phyloP scores from a whole-genome alignment of 2,888 invertebrate species.

The Asteroscopus sphinx region DNA sequence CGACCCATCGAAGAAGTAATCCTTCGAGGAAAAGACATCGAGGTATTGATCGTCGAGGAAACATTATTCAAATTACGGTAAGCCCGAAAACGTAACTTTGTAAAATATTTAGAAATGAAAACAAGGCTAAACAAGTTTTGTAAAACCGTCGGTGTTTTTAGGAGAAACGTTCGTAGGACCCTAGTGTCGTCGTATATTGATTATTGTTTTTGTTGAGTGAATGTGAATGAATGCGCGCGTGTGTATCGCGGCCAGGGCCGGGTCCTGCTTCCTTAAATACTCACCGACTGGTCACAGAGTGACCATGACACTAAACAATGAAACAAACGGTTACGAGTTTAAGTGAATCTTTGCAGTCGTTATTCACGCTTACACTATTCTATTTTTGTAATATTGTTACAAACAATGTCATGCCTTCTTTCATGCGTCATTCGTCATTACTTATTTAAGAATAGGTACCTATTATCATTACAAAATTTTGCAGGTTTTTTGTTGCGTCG shows the following conservation, averaged over 20 bases:
- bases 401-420: slow-evolving; percentile 5
- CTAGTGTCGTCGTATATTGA: slow-evolving; percentile 23
- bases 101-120: no score
- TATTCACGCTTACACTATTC: slow-evolving; percentile 19
- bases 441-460: not conserved
- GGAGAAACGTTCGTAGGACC: not conserved
- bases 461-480: not conserved
- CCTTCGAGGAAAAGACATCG: no score
- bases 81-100: no score
- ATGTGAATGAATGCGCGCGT: slow-evolving; percentile 61
- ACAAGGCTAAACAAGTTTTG: no score
- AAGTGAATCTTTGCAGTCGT: slow-evolving; percentile 36
- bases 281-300: slow-evolving; percentile 37
- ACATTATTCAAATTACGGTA: no score
- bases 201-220: slow-evolving; percentile 52
- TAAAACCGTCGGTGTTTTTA: no score
- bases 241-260: slow-evolving; percentile 65
- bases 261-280: slow-evolving; percentile 49
- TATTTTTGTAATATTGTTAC: slow-evolving; percentile 28
- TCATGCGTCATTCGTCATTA: not conserved
- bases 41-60: no score
- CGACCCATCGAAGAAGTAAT: no score
- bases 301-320: slow-evolving; percentile 54
- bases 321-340: slow-evolving; percentile 44
- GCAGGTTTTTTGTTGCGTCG: no score